Base-by-base conservation (phyloP, 2,113 vertebrate genomes). In the Silurus glanis region DNA sequence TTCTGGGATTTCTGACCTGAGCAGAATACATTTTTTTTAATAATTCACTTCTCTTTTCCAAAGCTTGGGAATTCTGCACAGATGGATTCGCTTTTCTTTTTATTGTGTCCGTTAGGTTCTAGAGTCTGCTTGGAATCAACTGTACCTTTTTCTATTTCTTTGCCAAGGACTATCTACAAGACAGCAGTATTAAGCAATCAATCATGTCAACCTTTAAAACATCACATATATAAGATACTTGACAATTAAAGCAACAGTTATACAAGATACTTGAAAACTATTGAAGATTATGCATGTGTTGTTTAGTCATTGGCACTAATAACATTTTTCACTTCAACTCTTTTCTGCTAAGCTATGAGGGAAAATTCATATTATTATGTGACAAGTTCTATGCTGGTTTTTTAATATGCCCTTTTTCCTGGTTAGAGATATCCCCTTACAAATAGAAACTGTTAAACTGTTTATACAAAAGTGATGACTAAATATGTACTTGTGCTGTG, bases 51-150 rank as follows among this genome's bases (percentile, higher is more conserved):
- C 9, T 66, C 17, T 76, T 82, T 80, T 78, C 58, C 37, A 17
- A 69, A 67, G 62, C 71, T 53, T 59, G 37, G 23, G 88, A 78
- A 37, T 86, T 79, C 76, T 71, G 74, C 53, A 58, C 74, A 55
- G 19, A 71, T 71, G 59, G 56, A 80, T 49, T 80, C 16, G 0
- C 80, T 25, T 49, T 17, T 80, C 61, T 71, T 51, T 82, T 82
- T 76, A 45, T 58, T 23, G 8, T 80, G 49, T 66, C 49, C 75
- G 80, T 58, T 56, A 67, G 75, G 25, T 8, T 88, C 67, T 21
- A 69, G 19, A 66, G 8, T 28, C 37, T 67, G 10, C 17, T 53
- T 75, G 21, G 19, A 53, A 16, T 21, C 3, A 79, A 19, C 23
- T 55, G 23, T 13, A 55, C 3, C 23, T 82, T 81, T 81, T 45